These are phyloP conservation scores for Phataginus tetradactyla DNA, from an alignment of 2,797 vertebrate genomes.

Conservation along the genomic window DNA sequence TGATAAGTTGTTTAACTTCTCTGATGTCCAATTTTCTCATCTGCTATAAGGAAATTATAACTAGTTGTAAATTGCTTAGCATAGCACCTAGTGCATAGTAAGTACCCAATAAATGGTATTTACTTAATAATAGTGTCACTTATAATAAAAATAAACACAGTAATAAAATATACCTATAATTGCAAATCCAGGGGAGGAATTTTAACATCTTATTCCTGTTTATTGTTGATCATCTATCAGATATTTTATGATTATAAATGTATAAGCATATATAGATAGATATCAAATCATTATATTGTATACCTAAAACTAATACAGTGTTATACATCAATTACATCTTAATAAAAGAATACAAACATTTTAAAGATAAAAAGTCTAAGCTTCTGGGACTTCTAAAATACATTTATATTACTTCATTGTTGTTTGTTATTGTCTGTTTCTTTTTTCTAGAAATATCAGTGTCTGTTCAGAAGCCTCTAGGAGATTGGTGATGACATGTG, in stretches of 20 bases:
- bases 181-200: not conserved
- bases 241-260: constrained; percentile 27
- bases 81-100: not conserved
- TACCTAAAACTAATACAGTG: not conserved
- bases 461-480: not conserved
- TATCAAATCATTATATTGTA: not conserved
- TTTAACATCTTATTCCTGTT: not conserved
- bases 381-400: not conserved
- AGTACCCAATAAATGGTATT: not conserved
- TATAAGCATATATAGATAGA: not conserved
- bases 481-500: not conserved
- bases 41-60: constrained; percentile 14
- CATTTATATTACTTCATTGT: not conserved
- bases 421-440: not conserved
- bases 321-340: not conserved
- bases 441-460: constrained; percentile 31
- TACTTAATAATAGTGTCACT: not conserved
- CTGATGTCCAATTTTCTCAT: not conserved
- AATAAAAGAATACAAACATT: not conserved
- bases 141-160: not conserved
- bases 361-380: not conserved
- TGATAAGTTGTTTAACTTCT: not conserved
- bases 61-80: not conserved
- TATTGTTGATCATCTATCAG: not conserved
- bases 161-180: constrained; percentile 6